These are phyloP conservation scores for Halcyon malimbica DNA, from an alignment of 2,113 vertebrate species.

Conservation along the genomic window DNA sequence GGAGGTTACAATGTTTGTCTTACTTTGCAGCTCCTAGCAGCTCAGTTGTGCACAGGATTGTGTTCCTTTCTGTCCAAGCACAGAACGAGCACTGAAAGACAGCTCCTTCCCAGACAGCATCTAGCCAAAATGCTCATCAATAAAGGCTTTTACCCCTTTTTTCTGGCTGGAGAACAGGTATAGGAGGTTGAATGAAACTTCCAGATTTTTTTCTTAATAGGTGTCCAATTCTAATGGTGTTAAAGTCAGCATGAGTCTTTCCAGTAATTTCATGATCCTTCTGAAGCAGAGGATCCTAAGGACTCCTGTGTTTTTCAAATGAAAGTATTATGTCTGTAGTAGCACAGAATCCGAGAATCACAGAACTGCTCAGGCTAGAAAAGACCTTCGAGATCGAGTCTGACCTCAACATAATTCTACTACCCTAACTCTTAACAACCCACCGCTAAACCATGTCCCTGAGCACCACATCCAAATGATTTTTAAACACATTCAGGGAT, in stretches of 20 bases:
- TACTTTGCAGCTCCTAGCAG: background rate
- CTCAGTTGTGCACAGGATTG: background rate
- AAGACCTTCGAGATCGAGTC: no score
- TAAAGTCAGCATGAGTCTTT: background rate
- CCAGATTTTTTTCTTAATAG: background rate
- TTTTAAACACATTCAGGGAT: no score
- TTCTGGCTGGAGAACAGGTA: background rate
- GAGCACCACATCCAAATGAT: no score
- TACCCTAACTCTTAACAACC: no score
- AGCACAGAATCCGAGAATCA: no score
- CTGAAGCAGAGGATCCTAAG: background rate
- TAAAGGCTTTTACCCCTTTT: background rate
- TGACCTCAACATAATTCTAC: no score
- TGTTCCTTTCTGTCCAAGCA: background rate
- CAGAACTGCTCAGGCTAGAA: no score
- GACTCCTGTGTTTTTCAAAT: background rate
- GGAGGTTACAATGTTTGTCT: background rate
- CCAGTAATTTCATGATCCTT: background rate
- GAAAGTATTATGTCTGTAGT: background rate
- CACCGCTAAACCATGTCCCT: no score
- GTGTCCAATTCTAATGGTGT: background rate
- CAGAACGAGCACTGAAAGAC: background rate
- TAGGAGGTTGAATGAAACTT: background rate
- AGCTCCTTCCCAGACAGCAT: background rate
- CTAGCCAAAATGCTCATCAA: background rate